Conservation (phyloP, 2,113 vertebrate genomes). For the Ceyx cyanopectus region DNA sequence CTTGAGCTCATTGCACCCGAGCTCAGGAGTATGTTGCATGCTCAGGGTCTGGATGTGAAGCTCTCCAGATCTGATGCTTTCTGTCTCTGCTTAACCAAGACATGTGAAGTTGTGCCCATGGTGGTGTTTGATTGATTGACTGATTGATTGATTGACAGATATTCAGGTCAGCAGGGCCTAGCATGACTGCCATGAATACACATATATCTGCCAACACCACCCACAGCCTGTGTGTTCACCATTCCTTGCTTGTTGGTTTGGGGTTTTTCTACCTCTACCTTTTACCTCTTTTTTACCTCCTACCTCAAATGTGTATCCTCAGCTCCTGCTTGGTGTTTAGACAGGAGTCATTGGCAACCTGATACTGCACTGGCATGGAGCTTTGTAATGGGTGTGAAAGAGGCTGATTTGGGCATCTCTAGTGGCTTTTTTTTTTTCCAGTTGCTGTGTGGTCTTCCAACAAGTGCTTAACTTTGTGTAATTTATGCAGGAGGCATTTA, state of each 20-base stretch:
- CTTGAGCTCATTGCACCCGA: rapidly evolving
- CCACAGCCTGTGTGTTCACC: not conserved
- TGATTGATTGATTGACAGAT: not conserved
- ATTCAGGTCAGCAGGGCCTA: not conserved
- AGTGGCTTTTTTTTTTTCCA: not conserved
- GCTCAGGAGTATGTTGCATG: not conserved
- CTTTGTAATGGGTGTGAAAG: not conserved
- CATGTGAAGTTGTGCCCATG: not conserved
- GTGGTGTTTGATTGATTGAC: not conserved
- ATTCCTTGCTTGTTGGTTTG: not conserved
- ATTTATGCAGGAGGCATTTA: not conserved
- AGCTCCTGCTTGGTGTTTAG: not conserved
- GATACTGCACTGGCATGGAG: not conserved
- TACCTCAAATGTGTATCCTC: not conserved
- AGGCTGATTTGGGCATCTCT: not conserved
- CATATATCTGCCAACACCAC: not conserved
- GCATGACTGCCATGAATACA: not conserved
- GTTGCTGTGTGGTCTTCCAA: not conserved
- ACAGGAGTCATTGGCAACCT: not conserved
- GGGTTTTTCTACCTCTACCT: too few relatives aligned
- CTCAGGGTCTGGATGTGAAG: too few relatives aligned
- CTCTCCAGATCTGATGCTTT: not conserved
- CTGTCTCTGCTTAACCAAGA: not conserved
- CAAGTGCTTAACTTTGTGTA: not conserved
- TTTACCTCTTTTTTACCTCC: not conserved